phyloP scores from a whole-genome alignment of 1,140 invertebrate genomes.

The Penaeus japonicus region DNA sequence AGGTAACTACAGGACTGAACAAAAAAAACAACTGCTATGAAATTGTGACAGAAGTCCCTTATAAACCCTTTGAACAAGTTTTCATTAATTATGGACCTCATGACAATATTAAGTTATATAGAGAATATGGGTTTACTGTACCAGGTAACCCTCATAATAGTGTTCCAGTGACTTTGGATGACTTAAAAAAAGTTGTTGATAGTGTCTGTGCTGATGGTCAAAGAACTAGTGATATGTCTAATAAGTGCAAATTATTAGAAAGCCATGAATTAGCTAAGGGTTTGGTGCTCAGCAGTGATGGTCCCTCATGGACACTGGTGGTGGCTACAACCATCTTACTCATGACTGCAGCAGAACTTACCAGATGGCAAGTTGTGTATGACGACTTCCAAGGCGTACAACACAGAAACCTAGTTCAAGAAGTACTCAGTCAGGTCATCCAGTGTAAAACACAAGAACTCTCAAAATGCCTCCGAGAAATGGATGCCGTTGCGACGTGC shows the following conservation, averaged over 20 bases:
- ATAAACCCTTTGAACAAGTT: constrained; percentile 71
- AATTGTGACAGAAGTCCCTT: constrained; percentile 67
- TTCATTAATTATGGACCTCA: constrained; percentile 81
- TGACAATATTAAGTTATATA: constrained; percentile 73
- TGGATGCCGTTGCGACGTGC: not conserved
- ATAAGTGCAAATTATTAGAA: constrained; percentile 9
- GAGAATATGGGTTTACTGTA: constrained; percentile 80
- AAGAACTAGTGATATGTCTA: not conserved
- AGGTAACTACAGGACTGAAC: constrained; percentile 66
- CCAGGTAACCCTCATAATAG: constrained; percentile 71
- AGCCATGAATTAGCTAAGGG: constrained; percentile 19
- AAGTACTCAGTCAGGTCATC: not conserved
- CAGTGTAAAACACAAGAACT: constrained; percentile 1
- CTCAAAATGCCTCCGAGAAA: not conserved
- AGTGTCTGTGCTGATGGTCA: not conserved
- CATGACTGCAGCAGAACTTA: constrained; percentile 25
- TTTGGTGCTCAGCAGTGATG: constrained; percentile 39
- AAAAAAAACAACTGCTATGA: constrained; percentile 66
- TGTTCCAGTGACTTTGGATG: constrained; percentile 67
- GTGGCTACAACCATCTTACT: constrained; percentile 42
- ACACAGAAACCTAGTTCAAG: not conserved
- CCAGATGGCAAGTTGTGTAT: constrained; percentile 40
- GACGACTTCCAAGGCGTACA: not conserved
- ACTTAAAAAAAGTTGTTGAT: not conserved
- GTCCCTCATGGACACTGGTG: constrained; percentile 50